These are phyloP conservation scores for Drosophila lowei DNA, from an alignment of 1,140 invertebrate species.

Conservation along the genomic window DNA sequence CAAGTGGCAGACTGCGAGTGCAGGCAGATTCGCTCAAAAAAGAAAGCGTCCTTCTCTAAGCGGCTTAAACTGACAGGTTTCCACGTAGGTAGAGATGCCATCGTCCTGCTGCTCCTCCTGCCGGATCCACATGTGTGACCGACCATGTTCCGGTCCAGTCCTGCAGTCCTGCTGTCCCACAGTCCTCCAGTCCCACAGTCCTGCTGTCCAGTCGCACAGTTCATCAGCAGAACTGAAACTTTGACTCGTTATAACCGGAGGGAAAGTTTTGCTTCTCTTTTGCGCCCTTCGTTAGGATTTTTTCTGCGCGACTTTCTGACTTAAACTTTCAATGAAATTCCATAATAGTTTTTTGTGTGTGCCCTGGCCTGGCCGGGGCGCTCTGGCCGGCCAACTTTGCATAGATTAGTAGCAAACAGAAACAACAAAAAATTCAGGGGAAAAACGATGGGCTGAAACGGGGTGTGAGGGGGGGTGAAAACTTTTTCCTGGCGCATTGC, in stretches of 20 bases:
- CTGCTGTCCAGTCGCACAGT: constrained; percentile 22
- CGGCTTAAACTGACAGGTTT: constrained; percentile 72
- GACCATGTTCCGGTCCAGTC: constrained; percentile 34
- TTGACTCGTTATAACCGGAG: constrained; percentile 57
- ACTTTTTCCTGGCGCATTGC: constrained; percentile 14
- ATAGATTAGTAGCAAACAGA: constrained; percentile 48
- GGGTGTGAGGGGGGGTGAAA: not conserved
- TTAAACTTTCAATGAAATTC: constrained; percentile 72
- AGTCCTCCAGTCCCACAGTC: not conserved
- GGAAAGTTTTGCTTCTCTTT: constrained; percentile 57
- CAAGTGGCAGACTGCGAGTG: constrained; percentile 20
- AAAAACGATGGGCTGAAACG: too few relatives aligned
- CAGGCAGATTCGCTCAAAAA: constrained; percentile 6
- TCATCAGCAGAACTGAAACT: constrained; percentile 70
- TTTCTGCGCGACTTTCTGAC: constrained; percentile 62
- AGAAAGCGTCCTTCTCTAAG: constrained; percentile 52
- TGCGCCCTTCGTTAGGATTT: constrained; percentile 24
- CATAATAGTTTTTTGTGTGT: constrained; percentile 56
- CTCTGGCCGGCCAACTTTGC: constrained; percentile 48
- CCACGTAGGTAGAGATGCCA: constrained; percentile 1
- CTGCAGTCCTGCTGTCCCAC: not conserved
- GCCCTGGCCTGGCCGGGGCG: too few relatives aligned
- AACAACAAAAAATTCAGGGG: constrained; percentile 37
- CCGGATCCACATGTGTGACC: constrained; percentile 55
- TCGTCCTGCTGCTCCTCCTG: not conserved